Base-by-base conservation (phyloP, 2,113 vertebrate genomes). In the Chrysochloris asiatica region DNA sequence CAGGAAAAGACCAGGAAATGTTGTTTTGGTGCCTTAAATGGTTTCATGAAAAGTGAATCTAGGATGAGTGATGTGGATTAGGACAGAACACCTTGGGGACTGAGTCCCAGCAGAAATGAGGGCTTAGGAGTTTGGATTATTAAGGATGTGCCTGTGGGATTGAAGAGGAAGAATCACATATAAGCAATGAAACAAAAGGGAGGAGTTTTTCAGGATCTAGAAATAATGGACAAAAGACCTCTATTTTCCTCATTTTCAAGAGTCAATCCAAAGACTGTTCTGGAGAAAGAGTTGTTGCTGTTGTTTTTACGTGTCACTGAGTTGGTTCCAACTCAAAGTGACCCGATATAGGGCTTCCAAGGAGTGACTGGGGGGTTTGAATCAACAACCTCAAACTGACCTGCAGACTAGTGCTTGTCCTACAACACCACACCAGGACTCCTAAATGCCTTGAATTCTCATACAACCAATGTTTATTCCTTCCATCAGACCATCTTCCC, bases 171-270 rank as follows among this genome's bases (percentile, higher is more conserved):
- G 82, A 69, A 13, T 89, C 50, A 47, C 79, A 78, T 52, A 83
- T 26, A 50, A 86, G 28, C 38, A 83, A 59, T n/a, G 61, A 76
- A 90, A 77, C 38, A 76, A 50, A 28, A 7, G 48, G 71, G 30
- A 73, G 7, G 45, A 22, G 63, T 2, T 38, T 93, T 93, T 52
- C 30, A 84, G 73, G 50, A 84, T 69, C 87, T 61, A 76, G 73
- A 81, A 43, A 83, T 50, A 71, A 59, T 24, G 19, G 38, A 56
- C 67, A 56, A 73, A 63, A 78, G 33, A 73, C 54, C 72, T 73
- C 13, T 88, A 45, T 80, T 71, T 88, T 88, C 72, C 67, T 83
- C n/a, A 85, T 75, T 85, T 94, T 85, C 59, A 45, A 48, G 45
- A 38, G 47, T 65, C 80, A 78, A 59, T 38, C n/a, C 47, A 83